Percentiles rank a stretch among this genome's conserved stretches.
Evolutionary conservation across 2,797 vertebrate genomes (phyloP).

Genomic region (Bovichtus diacanthus): DNA sequence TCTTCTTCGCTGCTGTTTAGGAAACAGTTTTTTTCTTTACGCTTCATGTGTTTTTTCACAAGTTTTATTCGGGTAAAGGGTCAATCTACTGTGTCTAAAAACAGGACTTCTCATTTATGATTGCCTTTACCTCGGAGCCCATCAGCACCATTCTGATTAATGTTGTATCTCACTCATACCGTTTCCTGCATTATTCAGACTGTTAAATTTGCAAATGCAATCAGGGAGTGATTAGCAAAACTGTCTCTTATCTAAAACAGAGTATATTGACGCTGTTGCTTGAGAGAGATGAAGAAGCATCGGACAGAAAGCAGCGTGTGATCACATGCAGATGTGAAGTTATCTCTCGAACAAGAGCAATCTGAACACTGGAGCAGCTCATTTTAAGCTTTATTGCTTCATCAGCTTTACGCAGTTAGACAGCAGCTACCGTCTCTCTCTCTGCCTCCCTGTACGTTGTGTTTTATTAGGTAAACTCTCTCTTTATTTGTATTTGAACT

Average conservation of each 20-base stretch:
- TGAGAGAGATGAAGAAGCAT: neutral
- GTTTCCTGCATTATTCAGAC: neutral
- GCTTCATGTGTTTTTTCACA: too few species aligned
- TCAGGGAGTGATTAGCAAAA: neutral
- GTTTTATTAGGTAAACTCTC: neutral
- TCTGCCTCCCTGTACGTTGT: neutral
- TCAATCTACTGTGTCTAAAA: neutral
- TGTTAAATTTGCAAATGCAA: neutral
- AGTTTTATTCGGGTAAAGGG: neutral
- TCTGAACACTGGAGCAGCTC: neutral
- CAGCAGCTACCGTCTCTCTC: neutral
- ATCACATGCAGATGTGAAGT: neutral
- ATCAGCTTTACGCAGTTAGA: slow-evolving; percentile 14
- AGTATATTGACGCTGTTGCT: neutral
- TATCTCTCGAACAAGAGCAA: neutral
- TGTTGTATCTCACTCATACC: neutral
- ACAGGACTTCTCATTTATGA: neutral
- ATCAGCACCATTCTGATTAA: neutral
- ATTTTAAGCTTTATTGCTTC: slow-evolving; percentile 1
- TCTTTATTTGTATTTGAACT: too few species aligned
- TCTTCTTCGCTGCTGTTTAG: too few species aligned
- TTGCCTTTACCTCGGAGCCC: neutral
- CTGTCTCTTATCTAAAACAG: neutral
- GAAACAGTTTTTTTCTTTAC: too few species aligned
- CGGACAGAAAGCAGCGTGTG: neutral